Conservation (phyloP, 2,888 invertebrate species). For the Congeria kusceri region DNA sequence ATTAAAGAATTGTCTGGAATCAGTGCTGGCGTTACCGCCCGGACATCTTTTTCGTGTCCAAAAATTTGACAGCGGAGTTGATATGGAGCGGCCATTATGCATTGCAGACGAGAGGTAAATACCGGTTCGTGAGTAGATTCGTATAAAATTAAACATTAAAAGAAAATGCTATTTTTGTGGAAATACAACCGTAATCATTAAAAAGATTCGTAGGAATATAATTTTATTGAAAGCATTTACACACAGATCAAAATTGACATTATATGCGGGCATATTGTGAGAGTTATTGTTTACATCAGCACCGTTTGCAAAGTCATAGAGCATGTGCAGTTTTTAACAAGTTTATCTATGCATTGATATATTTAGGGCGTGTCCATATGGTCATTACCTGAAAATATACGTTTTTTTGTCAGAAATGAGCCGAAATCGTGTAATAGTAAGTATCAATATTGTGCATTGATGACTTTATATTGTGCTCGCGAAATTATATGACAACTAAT, state of each 20-base stretch:
- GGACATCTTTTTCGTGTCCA: slow-evolving; percentile 93
- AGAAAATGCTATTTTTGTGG: neutral
- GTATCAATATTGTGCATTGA: neutral
- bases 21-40: slow-evolving; percentile 89
- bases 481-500: slow-evolving; percentile 21
- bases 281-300: neutral
- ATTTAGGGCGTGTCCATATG: too few relatives aligned
- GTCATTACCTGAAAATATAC: too few relatives aligned
- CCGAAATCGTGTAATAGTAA: slow-evolving; percentile 2
- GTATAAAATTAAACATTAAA: neutral
- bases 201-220: too few relatives aligned
- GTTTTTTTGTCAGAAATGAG: neutral
- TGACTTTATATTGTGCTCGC: slow-evolving; percentile 7
- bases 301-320: slow-evolving; percentile 4
- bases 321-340: neutral
- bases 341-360: too few relatives aligned
- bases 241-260: too few relatives aligned
- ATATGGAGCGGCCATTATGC: slow-evolving; percentile 86
- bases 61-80: slow-evolving; percentile 92
- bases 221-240: too few relatives aligned
- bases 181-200: too few relatives aligned
- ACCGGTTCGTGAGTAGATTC: neutral
- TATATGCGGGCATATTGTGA: neutral
- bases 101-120: neutral
- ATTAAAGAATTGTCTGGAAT: slow-evolving; percentile 89